Evolutionary conservation across 2,113 vertebrate species (phyloP).

Genomic region (Meles meles): DNA sequence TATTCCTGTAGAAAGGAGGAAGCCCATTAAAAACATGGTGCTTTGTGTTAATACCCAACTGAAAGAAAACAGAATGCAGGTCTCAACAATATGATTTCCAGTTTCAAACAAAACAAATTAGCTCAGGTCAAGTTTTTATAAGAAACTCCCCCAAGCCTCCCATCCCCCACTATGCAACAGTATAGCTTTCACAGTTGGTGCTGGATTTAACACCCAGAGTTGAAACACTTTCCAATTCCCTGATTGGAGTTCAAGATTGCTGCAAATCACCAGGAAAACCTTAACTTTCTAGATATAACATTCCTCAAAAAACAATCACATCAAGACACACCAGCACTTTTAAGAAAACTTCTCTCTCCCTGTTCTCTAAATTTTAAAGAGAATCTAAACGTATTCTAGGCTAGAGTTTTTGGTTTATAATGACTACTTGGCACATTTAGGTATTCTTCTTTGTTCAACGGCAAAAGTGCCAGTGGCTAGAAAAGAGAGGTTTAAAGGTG

Average conservation of each 20-base stretch:
- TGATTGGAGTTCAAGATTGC: not conserved
- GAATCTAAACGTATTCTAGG: not conserved
- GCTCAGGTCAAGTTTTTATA: not conserved
- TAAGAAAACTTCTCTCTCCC: not conserved
- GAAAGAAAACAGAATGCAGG: constrained; percentile 47
- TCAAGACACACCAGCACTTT: not conserved
- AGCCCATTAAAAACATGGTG: not conserved
- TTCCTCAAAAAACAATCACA: not conserved
- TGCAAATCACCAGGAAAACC: not conserved
- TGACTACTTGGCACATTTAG: not conserved
- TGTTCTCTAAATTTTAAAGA: not conserved
- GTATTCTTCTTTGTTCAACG: not conserved
- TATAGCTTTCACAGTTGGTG: not conserved
- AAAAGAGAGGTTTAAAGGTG: not conserved
- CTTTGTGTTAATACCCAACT: not conserved
- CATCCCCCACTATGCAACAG: accelerated
- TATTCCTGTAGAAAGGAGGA: constrained; percentile 45
- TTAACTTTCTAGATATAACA: not conserved
- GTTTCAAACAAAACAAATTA: constrained; percentile 55
- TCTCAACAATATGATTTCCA: constrained; percentile 38
- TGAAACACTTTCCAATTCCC: not conserved
- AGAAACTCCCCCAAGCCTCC: not conserved
- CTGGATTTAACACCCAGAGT: not conserved
- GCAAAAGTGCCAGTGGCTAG: not conserved
- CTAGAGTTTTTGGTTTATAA: not conserved